These are phyloP conservation scores for Amphibalanus amphitrite DNA, from an alignment of 1,140 invertebrate species.

Conservation along the genomic window DNA sequence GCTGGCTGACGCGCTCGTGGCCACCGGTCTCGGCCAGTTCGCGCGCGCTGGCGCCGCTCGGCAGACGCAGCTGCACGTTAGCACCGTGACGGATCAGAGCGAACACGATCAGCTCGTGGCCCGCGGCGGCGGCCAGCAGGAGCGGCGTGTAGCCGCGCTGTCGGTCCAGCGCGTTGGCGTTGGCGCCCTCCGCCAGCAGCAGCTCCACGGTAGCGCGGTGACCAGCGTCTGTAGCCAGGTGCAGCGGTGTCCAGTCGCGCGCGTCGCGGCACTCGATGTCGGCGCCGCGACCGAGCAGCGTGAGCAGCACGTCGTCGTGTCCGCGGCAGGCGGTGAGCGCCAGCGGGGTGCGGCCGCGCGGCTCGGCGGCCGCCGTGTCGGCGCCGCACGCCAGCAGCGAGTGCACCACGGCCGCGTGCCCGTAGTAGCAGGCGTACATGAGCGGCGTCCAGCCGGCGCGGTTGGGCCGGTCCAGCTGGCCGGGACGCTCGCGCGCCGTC, in stretches of 20 bases:
- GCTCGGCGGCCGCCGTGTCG: constrained; percentile 27
- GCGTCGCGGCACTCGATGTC: constrained; percentile 23
- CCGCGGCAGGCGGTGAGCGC: constrained; percentile 30
- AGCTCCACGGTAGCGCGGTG: constrained; percentile 30
- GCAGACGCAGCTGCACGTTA: constrained; percentile 8
- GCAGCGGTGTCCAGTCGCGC: constrained; percentile 28
- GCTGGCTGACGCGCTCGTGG: constrained; percentile 25
- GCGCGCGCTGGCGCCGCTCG: constrained; percentile 25
- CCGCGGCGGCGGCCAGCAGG: constrained; percentile 29
- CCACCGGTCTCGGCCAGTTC: constrained; percentile 24
- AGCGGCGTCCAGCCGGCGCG: constrained; percentile 31
- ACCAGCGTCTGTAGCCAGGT: constrained; percentile 26
- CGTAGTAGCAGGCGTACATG: constrained; percentile 35
- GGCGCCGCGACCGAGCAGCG: constrained; percentile 24
- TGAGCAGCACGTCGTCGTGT: constrained; percentile 27
- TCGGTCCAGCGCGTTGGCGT: constrained; percentile 26
- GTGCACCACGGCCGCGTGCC: constrained; percentile 29
- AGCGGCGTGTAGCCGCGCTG: constrained; percentile 28
- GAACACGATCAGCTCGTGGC: constrained; percentile 31
- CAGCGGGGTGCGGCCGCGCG: constrained; percentile 29
- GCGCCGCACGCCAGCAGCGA: constrained; percentile 28
- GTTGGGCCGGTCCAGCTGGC: too few relatives aligned
- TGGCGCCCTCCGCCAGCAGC: constrained; percentile 25
- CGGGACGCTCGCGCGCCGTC: too few relatives aligned
- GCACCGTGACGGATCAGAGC: constrained; percentile 28